Percentiles rank a stretch among this genome's conserved stretches.
Conservation (phyloP, 2,797 vertebrate genomes). For the Tenualosa ilisha region DNA sequence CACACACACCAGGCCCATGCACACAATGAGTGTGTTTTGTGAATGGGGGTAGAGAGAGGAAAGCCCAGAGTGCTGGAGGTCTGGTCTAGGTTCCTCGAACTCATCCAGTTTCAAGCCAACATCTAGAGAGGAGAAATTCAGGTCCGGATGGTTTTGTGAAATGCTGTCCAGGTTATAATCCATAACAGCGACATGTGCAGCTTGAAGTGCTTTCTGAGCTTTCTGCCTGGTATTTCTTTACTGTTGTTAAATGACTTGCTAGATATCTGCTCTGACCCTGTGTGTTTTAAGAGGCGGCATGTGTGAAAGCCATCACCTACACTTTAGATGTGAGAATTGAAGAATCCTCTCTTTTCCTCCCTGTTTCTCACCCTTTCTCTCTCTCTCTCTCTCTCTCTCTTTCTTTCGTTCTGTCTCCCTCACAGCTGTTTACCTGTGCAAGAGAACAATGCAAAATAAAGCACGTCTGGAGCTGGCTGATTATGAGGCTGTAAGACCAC, state of each 20-base stretch:
- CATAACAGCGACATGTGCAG: background rate
- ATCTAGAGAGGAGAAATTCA: background rate
- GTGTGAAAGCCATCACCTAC: background rate
- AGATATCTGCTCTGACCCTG: background rate
- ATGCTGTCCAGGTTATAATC: background rate
- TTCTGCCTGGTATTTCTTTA: background rate
- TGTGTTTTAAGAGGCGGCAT: background rate
- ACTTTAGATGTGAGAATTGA: constrained; percentile 6
- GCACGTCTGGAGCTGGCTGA: constrained; percentile 95
- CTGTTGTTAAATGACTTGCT: background rate
- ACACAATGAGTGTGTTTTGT: background rate
- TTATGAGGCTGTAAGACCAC: constrained; percentile 91
- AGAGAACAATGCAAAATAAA: constrained; percentile 99
- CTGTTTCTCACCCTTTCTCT: background rate
- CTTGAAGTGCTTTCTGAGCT: background rate
- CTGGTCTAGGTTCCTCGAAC: background rate
- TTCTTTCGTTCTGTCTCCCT: constrained; percentile 45
- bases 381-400: constrained; percentile 21
- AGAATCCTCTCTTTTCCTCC: background rate
- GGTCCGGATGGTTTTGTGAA: background rate
- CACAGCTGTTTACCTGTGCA: constrained; percentile 98
- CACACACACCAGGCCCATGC: background rate
- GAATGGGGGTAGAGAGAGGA: background rate
- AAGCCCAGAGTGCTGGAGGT: background rate
- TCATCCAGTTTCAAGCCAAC: background rate